A percentile compares a stretch with the other conserved stretches of the same genome.
Conservation (phyloP, 2,888 invertebrate genomes). For the Drosophila infuscata region DNA sequence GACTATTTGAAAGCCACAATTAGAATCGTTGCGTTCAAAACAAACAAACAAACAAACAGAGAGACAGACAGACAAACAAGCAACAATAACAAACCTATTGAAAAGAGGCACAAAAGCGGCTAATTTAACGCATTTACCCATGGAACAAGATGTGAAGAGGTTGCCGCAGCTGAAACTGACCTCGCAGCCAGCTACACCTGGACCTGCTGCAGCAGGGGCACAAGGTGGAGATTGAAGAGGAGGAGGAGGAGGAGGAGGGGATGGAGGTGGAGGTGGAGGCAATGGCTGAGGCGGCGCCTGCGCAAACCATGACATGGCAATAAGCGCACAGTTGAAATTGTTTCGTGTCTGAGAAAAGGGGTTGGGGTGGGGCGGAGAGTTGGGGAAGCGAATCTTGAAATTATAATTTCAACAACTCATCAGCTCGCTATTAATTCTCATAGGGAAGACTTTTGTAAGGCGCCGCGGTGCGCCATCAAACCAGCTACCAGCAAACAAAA, state of each 20-base stretch:
- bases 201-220: constrained; percentile 2
- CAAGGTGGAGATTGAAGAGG: neutral
- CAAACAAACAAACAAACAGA: constrained; percentile 6
- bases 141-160: constrained; percentile 33
- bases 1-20: constrained; percentile 50
- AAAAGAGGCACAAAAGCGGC: constrained; percentile 70
- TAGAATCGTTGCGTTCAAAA: constrained; percentile 45
- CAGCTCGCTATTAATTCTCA: constrained; percentile 77
- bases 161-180: constrained; percentile 33
- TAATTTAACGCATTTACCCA: constrained; percentile 81
- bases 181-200: neutral
- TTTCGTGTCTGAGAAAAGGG: neutral
- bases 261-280: neutral
- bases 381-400: constrained; percentile 31
- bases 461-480: constrained; percentile 64
- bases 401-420: constrained; percentile 82
- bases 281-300: constrained; percentile 53
- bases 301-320: constrained; percentile 62
- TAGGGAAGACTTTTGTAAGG: constrained; percentile 44
- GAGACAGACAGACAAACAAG: constrained; percentile 4
- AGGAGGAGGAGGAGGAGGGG: neutral
- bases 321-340: constrained; percentile 7
- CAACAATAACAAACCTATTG: constrained; percentile 24
- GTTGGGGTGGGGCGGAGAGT: neutral
- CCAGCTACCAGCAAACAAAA: constrained; percentile 33